A percentile compares a stretch with the other conserved stretches of the same genome.
Conservation (phyloP, 2,888 invertebrate species). For the Acheta domesticus region DNA sequence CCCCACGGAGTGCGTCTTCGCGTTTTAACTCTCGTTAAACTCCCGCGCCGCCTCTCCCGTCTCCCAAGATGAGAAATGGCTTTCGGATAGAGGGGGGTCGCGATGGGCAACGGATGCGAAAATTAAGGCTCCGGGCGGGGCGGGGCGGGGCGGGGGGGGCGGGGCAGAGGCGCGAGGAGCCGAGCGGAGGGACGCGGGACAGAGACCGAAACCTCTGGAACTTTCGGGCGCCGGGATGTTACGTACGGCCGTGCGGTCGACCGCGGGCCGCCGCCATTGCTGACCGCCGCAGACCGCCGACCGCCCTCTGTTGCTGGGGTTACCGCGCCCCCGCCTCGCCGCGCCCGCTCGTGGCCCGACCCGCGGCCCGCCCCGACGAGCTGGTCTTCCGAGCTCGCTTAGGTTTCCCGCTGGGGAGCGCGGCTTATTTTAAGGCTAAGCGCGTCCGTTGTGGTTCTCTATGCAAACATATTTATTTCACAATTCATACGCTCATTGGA, state of each 20-base stretch:
- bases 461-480: too few species aligned
- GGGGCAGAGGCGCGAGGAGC: not conserved
- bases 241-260: not conserved
- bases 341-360: slow-evolving; percentile 47
- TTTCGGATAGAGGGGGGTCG: not conserved
- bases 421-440: too few species aligned
- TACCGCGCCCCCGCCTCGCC: slow-evolving; percentile 26
- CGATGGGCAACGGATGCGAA: slow-evolving; percentile 18
- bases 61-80: slow-evolving; percentile 1
- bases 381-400: not conserved
- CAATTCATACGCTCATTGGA: too few species aligned
- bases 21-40: too few species aligned
- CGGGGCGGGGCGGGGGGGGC: not conserved
- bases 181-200: slow-evolving; percentile 11
- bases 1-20: too few species aligned
- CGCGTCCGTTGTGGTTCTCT: too few species aligned
- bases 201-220: slow-evolving; percentile 3
- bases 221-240: slow-evolving; percentile 21
- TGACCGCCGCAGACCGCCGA: not conserved
- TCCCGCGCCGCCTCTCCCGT: not conserved
- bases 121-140: not conserved
- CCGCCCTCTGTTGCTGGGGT: not conserved
- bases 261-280: slow-evolving; percentile 20
- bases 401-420: too few species aligned
- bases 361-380: slow-evolving; percentile 38